These are phyloP conservation scores for Nerophis ophidion DNA, from an alignment of 2,113 vertebrate genomes.

Conservation along the genomic window DNA sequence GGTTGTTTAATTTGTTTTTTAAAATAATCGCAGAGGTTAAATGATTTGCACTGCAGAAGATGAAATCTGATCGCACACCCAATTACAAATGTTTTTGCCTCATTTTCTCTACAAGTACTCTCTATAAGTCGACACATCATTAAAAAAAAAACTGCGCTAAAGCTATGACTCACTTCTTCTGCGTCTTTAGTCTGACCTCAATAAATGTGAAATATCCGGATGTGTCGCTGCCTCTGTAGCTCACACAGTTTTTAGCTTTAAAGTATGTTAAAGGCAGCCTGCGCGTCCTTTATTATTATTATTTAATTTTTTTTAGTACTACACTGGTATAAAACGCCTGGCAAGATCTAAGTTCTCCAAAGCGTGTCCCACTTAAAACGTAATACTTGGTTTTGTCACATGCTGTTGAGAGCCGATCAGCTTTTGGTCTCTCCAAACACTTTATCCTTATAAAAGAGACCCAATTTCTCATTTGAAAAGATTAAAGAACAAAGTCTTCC, in stretches of 20 bases:
- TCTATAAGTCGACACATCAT: background rate
- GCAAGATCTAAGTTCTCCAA: slow-evolving; percentile 41
- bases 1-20: too few relatives aligned
- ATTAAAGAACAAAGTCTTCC: slow-evolving; percentile 65
- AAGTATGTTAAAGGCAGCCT: slow-evolving; percentile 18
- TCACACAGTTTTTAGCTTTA: slow-evolving; percentile 6
- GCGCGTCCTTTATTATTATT: slow-evolving; percentile 17
- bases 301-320: slow-evolving; percentile 15
- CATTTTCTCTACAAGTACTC: background rate
- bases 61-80: too few relatives aligned
- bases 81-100: background rate
- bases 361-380: slow-evolving; percentile 55
- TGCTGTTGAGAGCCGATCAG: slow-evolving; percentile 58
- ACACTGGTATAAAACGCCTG: slow-evolving; percentile 29
- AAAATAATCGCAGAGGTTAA: too few relatives aligned
- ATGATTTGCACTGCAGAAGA: too few relatives aligned
- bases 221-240: slow-evolving; percentile 10
- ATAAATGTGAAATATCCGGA: slow-evolving; percentile 19
- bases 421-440: slow-evolving; percentile 56
- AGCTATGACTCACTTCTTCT: slow-evolving; percentile 2
- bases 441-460: slow-evolving; percentile 55
- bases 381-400: slow-evolving; percentile 59
- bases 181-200: slow-evolving; percentile 16
- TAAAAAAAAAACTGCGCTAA: slow-evolving; percentile 3
- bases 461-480: slow-evolving; percentile 60